A percentile compares a stretch with the other conserved stretches of the same genome.
Conservation (phyloP, 2,113 vertebrate genomes). For the Paraplagusia blochii region DNA sequence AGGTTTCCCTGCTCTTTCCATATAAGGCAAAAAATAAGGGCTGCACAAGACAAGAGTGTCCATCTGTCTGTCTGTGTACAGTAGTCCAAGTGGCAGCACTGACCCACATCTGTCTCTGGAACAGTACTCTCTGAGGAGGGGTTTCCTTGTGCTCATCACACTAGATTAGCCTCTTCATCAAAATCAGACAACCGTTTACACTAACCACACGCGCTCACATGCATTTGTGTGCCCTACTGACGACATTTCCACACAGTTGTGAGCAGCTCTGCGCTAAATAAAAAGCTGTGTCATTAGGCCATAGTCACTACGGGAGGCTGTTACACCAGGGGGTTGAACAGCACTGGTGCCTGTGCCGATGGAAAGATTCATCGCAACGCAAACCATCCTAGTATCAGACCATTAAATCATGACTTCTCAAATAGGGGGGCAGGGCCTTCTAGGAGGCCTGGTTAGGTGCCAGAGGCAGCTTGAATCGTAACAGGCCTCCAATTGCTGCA, state of each 20-base stretch:
- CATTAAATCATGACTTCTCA: too few relatives aligned
- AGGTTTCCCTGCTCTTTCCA: neutral
- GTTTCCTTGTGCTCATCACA: conserved; percentile 32
- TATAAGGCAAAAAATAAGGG: neutral
- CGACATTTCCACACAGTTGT: neutral
- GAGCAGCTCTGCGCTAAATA: neutral
- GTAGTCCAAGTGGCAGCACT: conserved; percentile 32
- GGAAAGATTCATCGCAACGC: too few relatives aligned
- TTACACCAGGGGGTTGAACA: neutral
- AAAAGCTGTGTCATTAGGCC: conserved; percentile 3
- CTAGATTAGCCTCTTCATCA: conserved; percentile 37
- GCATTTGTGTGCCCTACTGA: neutral
- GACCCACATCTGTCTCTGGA: conserved; percentile 56
- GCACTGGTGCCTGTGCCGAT: neutral
- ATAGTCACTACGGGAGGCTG: neutral
- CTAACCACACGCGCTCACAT: neutral
- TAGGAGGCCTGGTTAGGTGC: too few relatives aligned
- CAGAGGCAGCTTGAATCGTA: too few relatives aligned
- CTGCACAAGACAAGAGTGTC: neutral
- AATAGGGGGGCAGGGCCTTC: too few relatives aligned
- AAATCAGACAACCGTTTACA: conserved; percentile 3
- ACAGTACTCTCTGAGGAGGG: conserved; percentile 23
- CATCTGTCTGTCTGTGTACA: neutral
- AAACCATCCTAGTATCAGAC: too few relatives aligned
- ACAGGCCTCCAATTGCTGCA: too few relatives aligned